Percentiles rank a stretch among this genome's conserved stretches.
Conservation (phyloP, 2,113 vertebrate genomes). For the Marcusenius ussheri region DNA sequence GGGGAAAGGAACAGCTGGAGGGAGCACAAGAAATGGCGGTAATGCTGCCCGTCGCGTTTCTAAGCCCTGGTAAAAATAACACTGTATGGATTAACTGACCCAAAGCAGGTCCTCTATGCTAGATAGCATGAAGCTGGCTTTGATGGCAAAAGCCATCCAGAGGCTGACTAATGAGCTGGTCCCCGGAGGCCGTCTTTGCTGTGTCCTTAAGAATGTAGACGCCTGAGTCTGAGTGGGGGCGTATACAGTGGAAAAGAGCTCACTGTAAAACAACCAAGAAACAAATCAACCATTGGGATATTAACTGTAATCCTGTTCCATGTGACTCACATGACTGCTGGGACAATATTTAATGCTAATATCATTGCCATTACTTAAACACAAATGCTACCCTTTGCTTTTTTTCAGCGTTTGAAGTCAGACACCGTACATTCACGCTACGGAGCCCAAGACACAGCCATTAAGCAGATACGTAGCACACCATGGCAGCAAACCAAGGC, state of each 20-base stretch:
- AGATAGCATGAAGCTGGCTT: conserved; percentile 11
- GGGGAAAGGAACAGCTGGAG: background rate
- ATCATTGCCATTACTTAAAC: conserved; percentile 18
- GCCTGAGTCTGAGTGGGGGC: background rate
- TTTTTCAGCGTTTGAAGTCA: conserved; percentile 12
- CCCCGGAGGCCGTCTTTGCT: conserved; percentile 15
- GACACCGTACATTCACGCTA: background rate
- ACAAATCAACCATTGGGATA: background rate
- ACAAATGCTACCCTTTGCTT: conserved; percentile 21
- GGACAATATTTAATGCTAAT: background rate
- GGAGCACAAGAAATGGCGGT: background rate
- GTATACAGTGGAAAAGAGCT: background rate
- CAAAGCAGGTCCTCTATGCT: background rate
- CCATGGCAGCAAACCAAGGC: background rate
- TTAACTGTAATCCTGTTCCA: conserved; percentile 19
- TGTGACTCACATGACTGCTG: background rate
- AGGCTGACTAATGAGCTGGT: conserved; percentile 21
- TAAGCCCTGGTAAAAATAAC: background rate
- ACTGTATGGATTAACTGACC: conserved; percentile 18
- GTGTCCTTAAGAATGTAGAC: conserved; percentile 10
- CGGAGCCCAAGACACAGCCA: background rate
- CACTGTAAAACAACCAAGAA: background rate
- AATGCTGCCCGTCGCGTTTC: conserved; percentile 24
- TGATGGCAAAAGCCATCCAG: background rate
- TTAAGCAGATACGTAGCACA: background rate